Evolutionary conservation across 2,113 vertebrate species (phyloP), one percentile per base, ranked within the genome.

Genomic region (Oxyruncus cristatus): DNA sequence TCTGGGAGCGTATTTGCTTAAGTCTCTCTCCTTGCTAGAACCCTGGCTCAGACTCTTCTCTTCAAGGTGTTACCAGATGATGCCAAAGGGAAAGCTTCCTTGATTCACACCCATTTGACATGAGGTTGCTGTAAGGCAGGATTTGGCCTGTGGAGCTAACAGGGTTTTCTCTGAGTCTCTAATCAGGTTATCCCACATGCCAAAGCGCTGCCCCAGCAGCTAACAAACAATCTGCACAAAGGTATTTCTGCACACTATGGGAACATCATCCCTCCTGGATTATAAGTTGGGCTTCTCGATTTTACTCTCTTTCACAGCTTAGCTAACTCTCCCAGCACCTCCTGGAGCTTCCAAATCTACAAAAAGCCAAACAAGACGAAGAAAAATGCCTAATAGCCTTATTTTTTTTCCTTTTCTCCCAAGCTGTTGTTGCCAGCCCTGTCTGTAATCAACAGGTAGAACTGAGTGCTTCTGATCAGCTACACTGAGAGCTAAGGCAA

Each of bases 241-340:
- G 85, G 96, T 95, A 96, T 92, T 94, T 92, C 67, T 96, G 63
- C 72, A 63, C 75, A 66, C 79, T 68, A 88, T 30, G 58, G 85
- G 77, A 96, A 91, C 21, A 85, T 53, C 58, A 94, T 76, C 62
- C 35, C 74, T 71, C 9, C 44, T 96, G 95, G 89, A 97, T 96
- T 97, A 5, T 68, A 96, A 95, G 52, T 96, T 92, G 95, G 92
- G 85, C 90, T 97, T 96, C 82, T 93, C 94, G 95, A 93, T 96
- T 97, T 97, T 95, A 83, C 66, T 93, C 91, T 95, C 94, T 97
- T 97, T 97, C 92, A 93, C 92, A 92, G 84, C 97, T 96, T 77
- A 91, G 74, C 87, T 91, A 96, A 95, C 92, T 96, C 93, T 95
- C 74, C 89, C 90, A 96, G 94, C 94, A 97, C 84, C 56, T 97